phyloP scores from a whole-genome alignment of 1,140 invertebrate genomes.

The Dolichoris vasculosae region DNA sequence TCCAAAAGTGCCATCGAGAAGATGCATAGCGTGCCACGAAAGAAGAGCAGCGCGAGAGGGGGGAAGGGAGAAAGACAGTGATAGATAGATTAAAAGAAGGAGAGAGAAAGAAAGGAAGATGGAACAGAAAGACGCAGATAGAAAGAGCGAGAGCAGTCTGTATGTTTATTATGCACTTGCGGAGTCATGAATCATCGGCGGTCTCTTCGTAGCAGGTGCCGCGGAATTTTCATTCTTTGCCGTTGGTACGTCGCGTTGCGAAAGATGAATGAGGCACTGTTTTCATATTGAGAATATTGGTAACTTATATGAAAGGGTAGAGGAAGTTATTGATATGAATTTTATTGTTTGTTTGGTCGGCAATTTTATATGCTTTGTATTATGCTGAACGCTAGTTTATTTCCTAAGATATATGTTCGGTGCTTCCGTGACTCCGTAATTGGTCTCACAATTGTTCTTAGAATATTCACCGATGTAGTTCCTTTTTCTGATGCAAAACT shows the following conservation, averaged over 20 bases:
- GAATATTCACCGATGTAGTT: background rate
- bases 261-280: conserved; percentile 62
- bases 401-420: conserved; percentile 35
- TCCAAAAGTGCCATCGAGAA: conserved; percentile 40
- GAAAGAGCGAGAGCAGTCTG: conserved; percentile 25
- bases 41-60: background rate
- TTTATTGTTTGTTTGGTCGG: conserved; percentile 46
- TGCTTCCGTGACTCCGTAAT: conserved; percentile 21
- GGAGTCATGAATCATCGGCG: conserved; percentile 49
- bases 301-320: conserved; percentile 6
- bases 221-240: conserved; percentile 49
- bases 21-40: conserved; percentile 37
- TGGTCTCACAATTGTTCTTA: conserved; percentile 13
- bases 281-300: conserved; percentile 38
- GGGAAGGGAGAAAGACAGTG: background rate
- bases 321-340: conserved; percentile 48
- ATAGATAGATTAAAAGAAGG: conserved; percentile 17
- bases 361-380: conserved; percentile 32
- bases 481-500: background rate
- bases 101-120: background rate
- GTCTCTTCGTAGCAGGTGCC: conserved; percentile 36
- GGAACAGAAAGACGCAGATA: background rate
- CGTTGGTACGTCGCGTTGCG: conserved; percentile 44
- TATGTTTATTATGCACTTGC: conserved; percentile 50
- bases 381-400: conserved; percentile 27